Base-by-base conservation (phyloP, 1,140 invertebrate species). In the Heterodera carotae region DNA sequence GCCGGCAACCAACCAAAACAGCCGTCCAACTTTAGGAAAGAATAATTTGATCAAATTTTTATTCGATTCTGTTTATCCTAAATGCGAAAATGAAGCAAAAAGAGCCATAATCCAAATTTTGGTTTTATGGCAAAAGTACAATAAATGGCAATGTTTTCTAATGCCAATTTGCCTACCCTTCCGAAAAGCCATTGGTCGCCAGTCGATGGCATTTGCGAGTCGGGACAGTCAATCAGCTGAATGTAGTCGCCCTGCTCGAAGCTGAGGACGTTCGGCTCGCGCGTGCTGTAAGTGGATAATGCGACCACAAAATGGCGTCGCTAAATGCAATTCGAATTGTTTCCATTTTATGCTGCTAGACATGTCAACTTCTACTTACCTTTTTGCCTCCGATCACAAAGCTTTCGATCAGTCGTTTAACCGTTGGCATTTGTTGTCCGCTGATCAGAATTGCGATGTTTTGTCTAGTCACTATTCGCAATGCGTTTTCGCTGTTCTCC, bases 141-240 rank as follows among this genome's bases (percentile, higher is more conserved):
- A n/a, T n/a, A n/a, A n/a, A n/a, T n/a, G n/a, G n/a, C n/a, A n/a
- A n/a, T n/a, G n/a, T n/a, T n/a, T n/a, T n/a, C n/a, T n/a, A n/a
- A n/a, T 43, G 6, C 39, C 39, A 8, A 8, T 43, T 43, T 6
- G 39, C 39, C 48, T 18, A 56, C 18, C 31, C 76, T 81, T 25
- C 78, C 79, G 31, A 81, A 80, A 29, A 82, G 80, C 79, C 79
- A 80, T 48, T 80, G 80, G 27, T 80, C 79, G 27, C 29, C 29
- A 4, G 66, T 39, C 31, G 75, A 39, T 12, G 79, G 79, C 56
- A 56, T 39, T 33, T 83, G 36, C 12, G 80, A 43, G 59, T 80
- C 68, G 22, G 79, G 59, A 31, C 27, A 34, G 39, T 69, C 66
- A 31, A 80, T 67, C 29, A 80, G 48, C 56, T 80, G 80, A 29